A percentile compares a stretch with the other conserved stretches of the same genome.
Conservation (phyloP, 2,797 vertebrate species). For the Triplophysa bombifrons region DNA sequence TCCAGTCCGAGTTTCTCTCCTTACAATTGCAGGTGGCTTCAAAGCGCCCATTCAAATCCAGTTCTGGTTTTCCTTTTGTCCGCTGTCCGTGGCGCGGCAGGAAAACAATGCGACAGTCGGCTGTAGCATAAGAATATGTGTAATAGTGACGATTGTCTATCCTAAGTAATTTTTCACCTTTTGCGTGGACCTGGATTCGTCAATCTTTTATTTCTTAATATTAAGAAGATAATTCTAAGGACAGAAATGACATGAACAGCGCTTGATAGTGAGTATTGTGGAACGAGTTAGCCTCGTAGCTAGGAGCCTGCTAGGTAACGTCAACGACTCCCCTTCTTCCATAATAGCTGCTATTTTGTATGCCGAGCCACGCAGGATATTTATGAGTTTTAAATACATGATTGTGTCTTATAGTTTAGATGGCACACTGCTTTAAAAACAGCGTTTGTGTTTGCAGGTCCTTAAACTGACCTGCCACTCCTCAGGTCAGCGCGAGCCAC, state of each 20-base stretch:
- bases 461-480: background rate
- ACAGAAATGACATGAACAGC: background rate
- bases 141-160: background rate
- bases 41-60: background rate
- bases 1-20: conserved; percentile 22
- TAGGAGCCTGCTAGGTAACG: background rate
- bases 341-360: background rate
- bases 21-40: background rate
- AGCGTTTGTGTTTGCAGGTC: background rate
- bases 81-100: conserved; percentile 55
- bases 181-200: background rate
- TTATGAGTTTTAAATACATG: background rate
- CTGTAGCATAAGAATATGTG: background rate
- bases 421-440: background rate
- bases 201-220: background rate
- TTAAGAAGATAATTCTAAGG: background rate
- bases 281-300: background rate
- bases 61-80: conserved; percentile 29
- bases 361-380: background rate
- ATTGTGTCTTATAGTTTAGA: background rate
- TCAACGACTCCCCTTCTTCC: background rate
- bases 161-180: background rate
- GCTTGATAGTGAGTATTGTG: conserved; percentile 31
- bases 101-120: conserved; percentile 56
- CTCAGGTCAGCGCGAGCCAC: background rate